These are phyloP conservation scores for Phengaris alcon DNA, from an alignment of 2,888 invertebrate genomes.

Conservation along the genomic window DNA sequence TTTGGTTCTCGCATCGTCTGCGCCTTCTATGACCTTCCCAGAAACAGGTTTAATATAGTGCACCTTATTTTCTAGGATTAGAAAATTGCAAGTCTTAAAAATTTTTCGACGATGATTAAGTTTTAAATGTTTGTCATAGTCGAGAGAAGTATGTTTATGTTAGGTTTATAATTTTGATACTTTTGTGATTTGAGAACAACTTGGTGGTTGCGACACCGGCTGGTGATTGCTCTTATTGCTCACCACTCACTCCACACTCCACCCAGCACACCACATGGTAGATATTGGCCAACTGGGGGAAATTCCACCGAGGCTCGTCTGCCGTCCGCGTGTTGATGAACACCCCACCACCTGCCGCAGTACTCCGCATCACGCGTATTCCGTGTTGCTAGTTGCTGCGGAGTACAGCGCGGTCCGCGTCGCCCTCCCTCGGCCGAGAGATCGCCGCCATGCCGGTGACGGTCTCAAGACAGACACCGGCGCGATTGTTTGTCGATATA, in stretches of 20 bases:
- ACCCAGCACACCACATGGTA: no score
- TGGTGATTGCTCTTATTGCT: neutral
- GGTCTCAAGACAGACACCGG: no score
- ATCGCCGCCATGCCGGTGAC: no score
- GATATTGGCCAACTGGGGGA: neutral
- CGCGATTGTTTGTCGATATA: no score
- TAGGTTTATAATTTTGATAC: neutral
- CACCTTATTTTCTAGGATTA: constrained; percentile 12
- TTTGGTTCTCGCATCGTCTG: no score
- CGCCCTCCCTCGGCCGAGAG: no score
- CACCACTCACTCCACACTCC: no score
- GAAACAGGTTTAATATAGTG: neutral
- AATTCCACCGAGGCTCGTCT: neutral
- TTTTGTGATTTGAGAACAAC: neutral
- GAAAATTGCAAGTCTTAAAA: neutral
- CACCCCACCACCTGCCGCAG: neutral
- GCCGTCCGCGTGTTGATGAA: neutral
- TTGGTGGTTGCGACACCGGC: neutral
- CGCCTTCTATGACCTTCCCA: neutral
- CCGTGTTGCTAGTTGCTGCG: neutral
- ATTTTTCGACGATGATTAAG: no score
- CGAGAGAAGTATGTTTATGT: no score
- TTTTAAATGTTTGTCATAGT: no score
- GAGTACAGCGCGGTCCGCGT: no score
- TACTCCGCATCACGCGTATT: neutral